phyloP scores from a whole-genome alignment of 35 echinoderm and acorn worm genomes.

The Amphiura filiformis region DNA sequence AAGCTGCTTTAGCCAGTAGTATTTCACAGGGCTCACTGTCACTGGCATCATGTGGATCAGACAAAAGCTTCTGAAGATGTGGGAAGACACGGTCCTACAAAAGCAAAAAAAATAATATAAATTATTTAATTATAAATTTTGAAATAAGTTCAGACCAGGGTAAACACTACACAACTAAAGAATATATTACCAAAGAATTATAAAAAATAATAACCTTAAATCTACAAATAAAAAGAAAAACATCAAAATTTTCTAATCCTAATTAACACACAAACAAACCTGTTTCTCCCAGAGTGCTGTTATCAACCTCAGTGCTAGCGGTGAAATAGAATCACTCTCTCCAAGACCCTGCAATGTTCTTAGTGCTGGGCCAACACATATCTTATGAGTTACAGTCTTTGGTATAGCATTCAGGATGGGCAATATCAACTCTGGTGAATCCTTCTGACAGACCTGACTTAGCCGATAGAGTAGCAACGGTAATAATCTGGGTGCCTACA shows the following conservation, averaged over 20 bases:
- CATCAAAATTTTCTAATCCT: no score
- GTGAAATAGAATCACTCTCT: background rate
- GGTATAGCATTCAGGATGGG: constrained; percentile 26
- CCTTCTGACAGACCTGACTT: background rate
- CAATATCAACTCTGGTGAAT: constrained; percentile 3
- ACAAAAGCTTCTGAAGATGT: constrained; percentile 59
- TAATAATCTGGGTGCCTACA: constrained; percentile 17
- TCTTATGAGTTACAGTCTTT: constrained; percentile 24
- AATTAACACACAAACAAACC: no score
- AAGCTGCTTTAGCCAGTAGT: constrained; percentile 57
- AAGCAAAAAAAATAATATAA: no score
- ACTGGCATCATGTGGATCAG: constrained; percentile 17
- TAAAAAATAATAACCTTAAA: no score
- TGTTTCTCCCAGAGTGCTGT: constrained; percentile 35
- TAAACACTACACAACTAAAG: no score
- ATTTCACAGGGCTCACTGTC: constrained; percentile 30
- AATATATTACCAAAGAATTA: no score
- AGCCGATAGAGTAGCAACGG: constrained; percentile 34
- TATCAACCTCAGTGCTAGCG: constrained; percentile 18
- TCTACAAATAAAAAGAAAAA: no score
- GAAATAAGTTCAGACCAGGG: no score
- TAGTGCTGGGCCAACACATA: constrained; percentile 20
- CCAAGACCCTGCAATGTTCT: constrained; percentile 29
- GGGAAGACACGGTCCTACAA: constrained; percentile 69
- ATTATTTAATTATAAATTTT: no score